A percentile compares a stretch with the other conserved stretches of the same genome.
phyloP scores from a whole-genome alignment of 2,888 invertebrate species.

The Tanypteryx hageni region DNA sequence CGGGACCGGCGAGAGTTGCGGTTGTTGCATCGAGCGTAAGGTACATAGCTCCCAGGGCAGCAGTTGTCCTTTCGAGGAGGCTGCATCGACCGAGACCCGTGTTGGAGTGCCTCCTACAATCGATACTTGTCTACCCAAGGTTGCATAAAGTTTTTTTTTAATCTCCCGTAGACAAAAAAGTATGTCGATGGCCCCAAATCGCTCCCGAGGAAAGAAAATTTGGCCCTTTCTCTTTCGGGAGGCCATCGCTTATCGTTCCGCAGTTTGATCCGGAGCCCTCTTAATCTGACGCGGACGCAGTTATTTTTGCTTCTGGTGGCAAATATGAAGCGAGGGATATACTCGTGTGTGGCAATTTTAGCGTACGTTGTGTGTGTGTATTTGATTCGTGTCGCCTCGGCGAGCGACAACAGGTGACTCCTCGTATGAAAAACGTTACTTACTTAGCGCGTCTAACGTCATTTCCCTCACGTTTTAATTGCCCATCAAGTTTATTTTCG shows the following conservation, averaged over 20 bases:
- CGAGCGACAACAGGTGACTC: not conserved
- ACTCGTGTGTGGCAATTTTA: not conserved
- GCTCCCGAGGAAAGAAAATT: not conserved
- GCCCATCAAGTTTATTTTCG: not conserved
- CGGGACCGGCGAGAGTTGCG: not conserved
- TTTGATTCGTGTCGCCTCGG: not conserved
- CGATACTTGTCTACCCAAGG: slow-evolving; percentile 9
- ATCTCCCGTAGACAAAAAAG: not conserved
- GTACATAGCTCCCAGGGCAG: slow-evolving; percentile 23
- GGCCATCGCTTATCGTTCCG: not conserved
- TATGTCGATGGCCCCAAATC: not conserved
- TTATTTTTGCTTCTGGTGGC: slow-evolving; percentile 13
- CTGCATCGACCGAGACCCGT: slow-evolving; percentile 19
- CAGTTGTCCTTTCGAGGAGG: slow-evolving; percentile 4
- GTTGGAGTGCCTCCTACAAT: not conserved
- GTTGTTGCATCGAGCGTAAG: not conserved
- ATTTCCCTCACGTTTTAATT: not conserved
- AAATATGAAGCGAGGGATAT: not conserved
- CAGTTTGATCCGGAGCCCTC: not conserved
- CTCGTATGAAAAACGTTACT: not conserved
- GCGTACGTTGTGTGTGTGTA: not conserved
- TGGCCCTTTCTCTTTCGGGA: not conserved
- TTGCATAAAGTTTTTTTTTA: slow-evolving; percentile 4
- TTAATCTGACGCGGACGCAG: not conserved
- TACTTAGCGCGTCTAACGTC: not conserved